phyloP scores from a whole-genome alignment of 2,888 invertebrate genomes.

The Amphimallon solstitiale region DNA sequence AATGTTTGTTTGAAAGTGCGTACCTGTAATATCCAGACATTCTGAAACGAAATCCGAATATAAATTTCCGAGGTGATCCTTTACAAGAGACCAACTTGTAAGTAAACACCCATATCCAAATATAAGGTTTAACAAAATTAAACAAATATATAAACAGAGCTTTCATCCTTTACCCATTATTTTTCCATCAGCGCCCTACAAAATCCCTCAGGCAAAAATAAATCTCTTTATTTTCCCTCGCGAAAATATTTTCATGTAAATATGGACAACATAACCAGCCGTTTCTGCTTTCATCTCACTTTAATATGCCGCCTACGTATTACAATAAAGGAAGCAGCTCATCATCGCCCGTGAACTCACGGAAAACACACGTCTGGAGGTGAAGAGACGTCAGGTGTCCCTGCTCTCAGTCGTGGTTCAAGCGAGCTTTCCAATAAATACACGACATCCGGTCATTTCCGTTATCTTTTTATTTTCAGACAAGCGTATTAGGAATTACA shows the following conservation, averaged over 20 bases:
- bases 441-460: background rate
- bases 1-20: no score
- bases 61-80: no score
- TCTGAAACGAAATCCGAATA: no score
- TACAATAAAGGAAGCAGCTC: background rate
- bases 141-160: background rate
- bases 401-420: background rate
- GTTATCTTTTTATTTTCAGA: slow-evolving; percentile 4
- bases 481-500: slow-evolving; percentile 7
- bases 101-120: no score
- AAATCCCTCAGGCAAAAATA: background rate
- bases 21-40: no score
- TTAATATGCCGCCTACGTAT: background rate
- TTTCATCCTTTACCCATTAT: background rate
- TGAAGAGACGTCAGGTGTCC: slow-evolving; percentile 10
- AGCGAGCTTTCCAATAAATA: slow-evolving; percentile 19
- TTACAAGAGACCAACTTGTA: no score
- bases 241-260: slow-evolving; percentile 11
- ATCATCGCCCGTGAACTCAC: background rate
- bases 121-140: background rate
- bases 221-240: background rate
- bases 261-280: background rate
- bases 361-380: slow-evolving; percentile 2
- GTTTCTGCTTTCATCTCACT: background rate
- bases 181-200: background rate